Conservation (phyloP, 2,888 invertebrate genomes). For the Caenorhabditis sp. region DNA sequence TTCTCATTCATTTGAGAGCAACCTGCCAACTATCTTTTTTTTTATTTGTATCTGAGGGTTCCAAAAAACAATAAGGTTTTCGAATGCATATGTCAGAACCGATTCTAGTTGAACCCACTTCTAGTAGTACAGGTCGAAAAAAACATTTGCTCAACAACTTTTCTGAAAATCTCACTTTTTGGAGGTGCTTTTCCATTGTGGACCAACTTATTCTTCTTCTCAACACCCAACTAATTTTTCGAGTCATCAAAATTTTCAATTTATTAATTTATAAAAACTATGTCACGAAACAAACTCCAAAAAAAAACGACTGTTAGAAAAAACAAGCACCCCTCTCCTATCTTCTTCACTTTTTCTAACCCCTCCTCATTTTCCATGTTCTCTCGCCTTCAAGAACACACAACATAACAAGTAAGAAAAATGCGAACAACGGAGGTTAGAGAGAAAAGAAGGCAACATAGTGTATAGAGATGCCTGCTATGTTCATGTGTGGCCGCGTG, state of each 20-base stretch:
- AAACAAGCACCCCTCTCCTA: neutral
- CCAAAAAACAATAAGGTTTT: too few species aligned
- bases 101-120: too few species aligned
- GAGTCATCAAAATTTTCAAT: neutral
- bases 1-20: too few species aligned
- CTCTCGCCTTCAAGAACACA: slow-evolving; percentile 1
- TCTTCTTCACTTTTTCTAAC: neutral
- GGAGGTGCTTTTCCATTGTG: too few species aligned
- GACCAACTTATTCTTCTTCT: too few species aligned
- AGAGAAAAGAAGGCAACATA: neutral
- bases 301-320: neutral
- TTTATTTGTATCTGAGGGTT: too few species aligned
- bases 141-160: too few species aligned
- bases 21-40: too few species aligned
- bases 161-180: too few species aligned
- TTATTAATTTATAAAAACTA: neutral
- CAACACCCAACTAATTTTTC: too few species aligned
- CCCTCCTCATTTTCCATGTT: neutral
- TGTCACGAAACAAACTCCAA: neutral
- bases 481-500: slow-evolving; percentile 47
- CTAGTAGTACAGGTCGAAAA: too few species aligned
- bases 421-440: neutral
- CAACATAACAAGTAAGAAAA: neutral
- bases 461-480: neutral
- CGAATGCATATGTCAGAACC: too few species aligned